phyloP scores from a whole-genome alignment of 2,113 vertebrate species.

The Spheniscus mendiculus region DNA sequence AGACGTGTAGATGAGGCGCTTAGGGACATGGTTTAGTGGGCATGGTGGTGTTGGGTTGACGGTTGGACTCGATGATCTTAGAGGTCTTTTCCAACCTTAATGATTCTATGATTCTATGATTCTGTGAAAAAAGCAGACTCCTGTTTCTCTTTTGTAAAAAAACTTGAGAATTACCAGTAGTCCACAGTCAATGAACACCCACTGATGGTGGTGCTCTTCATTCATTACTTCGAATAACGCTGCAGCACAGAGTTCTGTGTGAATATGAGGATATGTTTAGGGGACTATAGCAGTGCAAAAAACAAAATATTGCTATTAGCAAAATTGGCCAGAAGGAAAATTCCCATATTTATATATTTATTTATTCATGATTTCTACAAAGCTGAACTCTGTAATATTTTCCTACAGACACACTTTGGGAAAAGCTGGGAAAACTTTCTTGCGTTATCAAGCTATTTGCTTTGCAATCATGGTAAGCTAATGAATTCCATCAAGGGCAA shows the following conservation, averaged over 20 bases:
- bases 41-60: too few species aligned
- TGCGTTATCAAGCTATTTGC: neutral
- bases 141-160: neutral
- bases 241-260: neutral
- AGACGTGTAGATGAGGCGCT: too few species aligned
- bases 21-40: too few species aligned
- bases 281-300: neutral
- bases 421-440: neutral
- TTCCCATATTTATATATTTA: neutral
- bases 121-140: neutral
- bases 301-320: neutral
- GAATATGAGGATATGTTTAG: neutral
- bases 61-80: too few species aligned
- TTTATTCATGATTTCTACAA: neutral
- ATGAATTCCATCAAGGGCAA: neutral
- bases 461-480: neutral
- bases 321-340: neutral
- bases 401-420: neutral
- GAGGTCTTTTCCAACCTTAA: too few species aligned
- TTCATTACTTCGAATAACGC: neutral
- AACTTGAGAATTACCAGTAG: neutral
- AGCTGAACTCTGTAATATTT: neutral
- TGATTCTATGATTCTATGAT: too few species aligned
- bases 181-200: neutral
- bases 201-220: neutral